Percentiles rank a stretch among this genome's conserved stretches.
Evolutionary conservation across 23 tunicate genomes (phyloP).

Genomic region (Clavelina lepadiformis): DNA sequence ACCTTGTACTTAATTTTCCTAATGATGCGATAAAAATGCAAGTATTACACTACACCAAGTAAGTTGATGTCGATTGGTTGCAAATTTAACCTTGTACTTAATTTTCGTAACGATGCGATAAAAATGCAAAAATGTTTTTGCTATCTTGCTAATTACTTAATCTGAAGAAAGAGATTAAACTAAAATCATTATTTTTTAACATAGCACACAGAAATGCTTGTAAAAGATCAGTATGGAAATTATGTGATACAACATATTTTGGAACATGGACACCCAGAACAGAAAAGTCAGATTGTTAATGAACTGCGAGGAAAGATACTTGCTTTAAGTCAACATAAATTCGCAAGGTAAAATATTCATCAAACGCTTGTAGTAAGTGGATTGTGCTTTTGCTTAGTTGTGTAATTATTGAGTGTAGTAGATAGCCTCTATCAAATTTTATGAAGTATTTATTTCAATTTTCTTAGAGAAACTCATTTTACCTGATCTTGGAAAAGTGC

Average conservation of each 20-base stretch:
- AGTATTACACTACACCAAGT: slow-evolving; percentile 97
- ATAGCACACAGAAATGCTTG: slow-evolving; percentile 92
- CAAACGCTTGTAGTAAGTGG: no score
- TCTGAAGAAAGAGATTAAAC: no score
- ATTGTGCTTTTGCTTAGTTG: neutral
- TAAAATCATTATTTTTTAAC: neutral
- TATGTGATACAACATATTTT: slow-evolving; percentile 98
- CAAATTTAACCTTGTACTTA: neutral
- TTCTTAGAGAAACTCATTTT: neutral
- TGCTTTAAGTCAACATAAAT: slow-evolving; percentile 90
- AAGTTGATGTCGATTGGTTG: neutral
- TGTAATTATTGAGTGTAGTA: neutral
- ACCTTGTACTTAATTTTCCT: neutral
- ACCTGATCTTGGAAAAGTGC: slow-evolving; percentile 64
- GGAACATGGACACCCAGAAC: slow-evolving; percentile 92
- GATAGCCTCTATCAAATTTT: neutral
- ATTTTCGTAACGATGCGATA: no score
- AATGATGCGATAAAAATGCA: no score
- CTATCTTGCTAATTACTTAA: no score
- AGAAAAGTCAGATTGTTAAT: slow-evolving; percentile 76
- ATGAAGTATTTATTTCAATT: neutral
- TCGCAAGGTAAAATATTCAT: slow-evolving; percentile 82
- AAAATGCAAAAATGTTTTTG: no score
- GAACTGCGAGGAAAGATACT: slow-evolving; percentile 87
- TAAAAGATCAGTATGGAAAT: slow-evolving; percentile 96